Base-by-base conservation (phyloP, 1,140 invertebrate genomes). In the Nasonia vitripennis region DNA sequence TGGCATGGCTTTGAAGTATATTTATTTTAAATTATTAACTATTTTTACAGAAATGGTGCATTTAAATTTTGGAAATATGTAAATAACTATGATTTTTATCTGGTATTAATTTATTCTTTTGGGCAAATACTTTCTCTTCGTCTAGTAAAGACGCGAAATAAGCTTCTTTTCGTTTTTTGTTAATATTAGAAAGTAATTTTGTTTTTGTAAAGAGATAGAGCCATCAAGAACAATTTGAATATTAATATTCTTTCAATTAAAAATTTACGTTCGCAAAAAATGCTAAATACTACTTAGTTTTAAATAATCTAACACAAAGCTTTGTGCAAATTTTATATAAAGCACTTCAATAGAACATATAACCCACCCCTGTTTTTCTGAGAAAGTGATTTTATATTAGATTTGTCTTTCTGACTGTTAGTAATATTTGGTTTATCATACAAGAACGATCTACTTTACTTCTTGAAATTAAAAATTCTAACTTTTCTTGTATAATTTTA, bases 11-110 rank as follows among this genome's bases (percentile, higher is more conserved):
- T 62, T 78, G 17, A 62, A 34, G 4, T 31, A 62, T 17, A 62
- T 17, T 55, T 31, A 37, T 20, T 68, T 79, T 68, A 3, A 41
- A 37, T 79, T 68, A 68, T 3, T 68, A 68, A 17, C 20, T 37
- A n/a, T 68, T 78, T 45, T 78, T 78, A 68, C 20, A n/a, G 67
- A 12, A 23, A 68, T 68, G 20, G 67, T 27, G 20, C n/a, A 68
- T 68, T 68, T 68, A 0, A 27, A 20, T 68, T 68, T 5, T 51
- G 48, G 7, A 51, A 51, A 11, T 27, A n/a, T 68, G 20, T 68
- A n/a, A n/a, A 68, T 68, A 68, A 23, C 67, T 5, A 27, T 3
- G 12, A 48, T 48, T 68, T 7, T 68, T n/a, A 23, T 68, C 2
- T 37, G 34, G 34, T 37, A 37, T 37, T 5, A 37, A 37, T 37